phyloP scores from a whole-genome alignment of 2,797 vertebrate genomes.

The Lacerta bilineata region DNA sequence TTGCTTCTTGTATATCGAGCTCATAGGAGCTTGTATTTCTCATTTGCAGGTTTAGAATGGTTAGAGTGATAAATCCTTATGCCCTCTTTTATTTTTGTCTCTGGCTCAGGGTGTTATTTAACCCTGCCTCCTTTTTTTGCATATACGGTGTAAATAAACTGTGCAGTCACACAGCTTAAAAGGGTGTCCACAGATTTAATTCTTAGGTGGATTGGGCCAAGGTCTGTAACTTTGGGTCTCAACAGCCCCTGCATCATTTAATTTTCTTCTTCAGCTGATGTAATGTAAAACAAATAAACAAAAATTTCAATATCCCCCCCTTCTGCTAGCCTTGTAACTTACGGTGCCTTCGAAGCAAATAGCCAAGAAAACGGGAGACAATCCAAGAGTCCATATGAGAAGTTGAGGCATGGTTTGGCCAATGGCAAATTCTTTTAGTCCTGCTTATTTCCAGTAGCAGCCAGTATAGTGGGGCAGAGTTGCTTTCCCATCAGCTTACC shows the following conservation, averaged over 20 bases:
- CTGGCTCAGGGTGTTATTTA: too few species aligned
- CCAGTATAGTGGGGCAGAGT: background rate
- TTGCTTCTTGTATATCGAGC: background rate
- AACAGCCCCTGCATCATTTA: background rate
- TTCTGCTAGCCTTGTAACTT: background rate
- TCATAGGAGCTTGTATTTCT: background rate
- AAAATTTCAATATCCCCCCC: background rate
- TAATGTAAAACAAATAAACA: too few species aligned
- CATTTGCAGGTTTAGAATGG: background rate
- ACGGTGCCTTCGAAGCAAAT: slow-evolving; percentile 18
- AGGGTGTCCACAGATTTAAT: too few species aligned
- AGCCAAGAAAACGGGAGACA: background rate
- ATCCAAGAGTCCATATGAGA: background rate
- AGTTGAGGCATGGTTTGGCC: background rate
- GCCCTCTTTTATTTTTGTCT: background rate
- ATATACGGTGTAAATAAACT: too few species aligned
- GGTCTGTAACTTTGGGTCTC: background rate
- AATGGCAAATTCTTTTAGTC: background rate
- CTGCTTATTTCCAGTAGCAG: background rate
- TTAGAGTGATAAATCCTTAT: background rate
- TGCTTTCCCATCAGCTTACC: too few species aligned
- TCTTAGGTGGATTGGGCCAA: background rate
- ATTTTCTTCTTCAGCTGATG: background rate
- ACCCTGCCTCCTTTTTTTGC: too few species aligned
- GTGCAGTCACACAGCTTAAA: too few species aligned